Conservation (phyloP, 2,888 invertebrate species). For the Ceramica pisi region DNA sequence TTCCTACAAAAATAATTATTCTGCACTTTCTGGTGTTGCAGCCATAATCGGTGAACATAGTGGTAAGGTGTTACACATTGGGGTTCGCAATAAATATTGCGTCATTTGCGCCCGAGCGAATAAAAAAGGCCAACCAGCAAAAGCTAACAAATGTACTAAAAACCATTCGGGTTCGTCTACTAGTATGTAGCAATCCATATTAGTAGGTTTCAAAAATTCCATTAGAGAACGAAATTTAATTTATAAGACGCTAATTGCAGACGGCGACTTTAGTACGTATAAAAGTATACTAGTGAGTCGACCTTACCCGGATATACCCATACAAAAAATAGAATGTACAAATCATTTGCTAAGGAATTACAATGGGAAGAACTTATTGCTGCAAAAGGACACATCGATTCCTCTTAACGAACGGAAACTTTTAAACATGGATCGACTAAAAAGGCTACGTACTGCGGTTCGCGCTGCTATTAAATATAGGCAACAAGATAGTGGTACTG, state of each 20-base stretch:
- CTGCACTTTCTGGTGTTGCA: slow-evolving; percentile 20
- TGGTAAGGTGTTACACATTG: slow-evolving; percentile 2
- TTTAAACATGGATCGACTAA: slow-evolving; percentile 11
- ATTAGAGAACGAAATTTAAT: slow-evolving; percentile 9
- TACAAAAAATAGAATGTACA: slow-evolving; percentile 3
- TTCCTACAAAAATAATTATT: slow-evolving; percentile 19
- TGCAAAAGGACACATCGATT: slow-evolving; percentile 13
- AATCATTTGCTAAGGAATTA: too few relatives aligned
- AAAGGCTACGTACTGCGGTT: slow-evolving; percentile 14
- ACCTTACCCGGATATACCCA: slow-evolving; percentile 9
- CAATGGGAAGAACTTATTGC: not conserved
- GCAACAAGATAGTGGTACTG: not conserved
- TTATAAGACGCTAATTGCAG: slow-evolving; percentile 7
- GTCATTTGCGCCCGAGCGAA: too few relatives aligned
- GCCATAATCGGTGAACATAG: slow-evolving; percentile 1
- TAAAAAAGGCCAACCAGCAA: too few relatives aligned
- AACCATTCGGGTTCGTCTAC: not conserved
- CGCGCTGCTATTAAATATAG: slow-evolving; percentile 4
- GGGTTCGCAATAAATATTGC: slow-evolving; percentile 14
- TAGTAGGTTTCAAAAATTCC: slow-evolving; percentile 23
- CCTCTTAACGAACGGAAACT: slow-evolving; percentile 7
- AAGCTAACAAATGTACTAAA: too few relatives aligned
- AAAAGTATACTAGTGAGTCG: slow-evolving; percentile 19
- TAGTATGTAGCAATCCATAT: slow-evolving; percentile 18
- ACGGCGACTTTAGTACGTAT: slow-evolving; percentile 8